These are phyloP conservation scores for Rhorus exstirpatorius DNA, from an alignment of 2,888 invertebrate genomes.

Conservation along the genomic window DNA sequence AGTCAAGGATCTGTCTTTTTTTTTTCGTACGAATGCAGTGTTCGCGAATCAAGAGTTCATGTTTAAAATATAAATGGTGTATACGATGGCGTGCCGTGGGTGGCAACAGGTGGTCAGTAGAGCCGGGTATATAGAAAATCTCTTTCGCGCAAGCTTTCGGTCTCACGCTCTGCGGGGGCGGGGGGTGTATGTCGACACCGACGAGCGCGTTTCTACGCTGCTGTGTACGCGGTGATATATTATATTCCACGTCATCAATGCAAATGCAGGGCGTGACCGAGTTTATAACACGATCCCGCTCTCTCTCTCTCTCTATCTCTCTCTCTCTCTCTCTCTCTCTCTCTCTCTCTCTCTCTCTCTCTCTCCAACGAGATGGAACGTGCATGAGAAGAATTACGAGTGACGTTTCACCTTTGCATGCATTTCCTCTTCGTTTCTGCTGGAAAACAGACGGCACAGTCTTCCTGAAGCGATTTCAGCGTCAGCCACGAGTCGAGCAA, in stretches of 20 bases:
- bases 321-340: too few relatives aligned
- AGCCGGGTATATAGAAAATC: slow-evolving; percentile 79
- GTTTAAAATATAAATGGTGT: slow-evolving; percentile 84
- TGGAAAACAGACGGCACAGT: background rate
- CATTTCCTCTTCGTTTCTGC: slow-evolving; percentile 2
- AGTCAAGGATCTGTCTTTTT: background rate
- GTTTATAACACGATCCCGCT: slow-evolving; percentile 77
- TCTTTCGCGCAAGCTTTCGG: slow-evolving; percentile 68
- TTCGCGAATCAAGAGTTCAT: slow-evolving; percentile 56
- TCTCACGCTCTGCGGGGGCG: slow-evolving; percentile 26
- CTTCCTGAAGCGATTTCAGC: background rate
- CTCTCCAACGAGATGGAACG: slow-evolving; percentile 20
- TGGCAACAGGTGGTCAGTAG: slow-evolving; percentile 85
- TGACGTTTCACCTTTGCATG: slow-evolving; percentile 19
- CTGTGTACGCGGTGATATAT: slow-evolving; percentile 79
- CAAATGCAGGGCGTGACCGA: slow-evolving; percentile 82
- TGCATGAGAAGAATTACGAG: slow-evolving; percentile 44
- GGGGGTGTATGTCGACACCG: slow-evolving; percentile 39
- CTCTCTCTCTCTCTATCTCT: too few relatives aligned
- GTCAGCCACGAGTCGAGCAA: background rate
- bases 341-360: too few relatives aligned
- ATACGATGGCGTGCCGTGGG: slow-evolving; percentile 41
- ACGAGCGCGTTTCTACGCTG: slow-evolving; percentile 60
- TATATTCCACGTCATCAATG: slow-evolving; percentile 84
- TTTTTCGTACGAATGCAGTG: slow-evolving; percentile 23